phyloP scores from a whole-genome alignment of 2,888 invertebrate genomes.

The Amphipoea oculea region DNA sequence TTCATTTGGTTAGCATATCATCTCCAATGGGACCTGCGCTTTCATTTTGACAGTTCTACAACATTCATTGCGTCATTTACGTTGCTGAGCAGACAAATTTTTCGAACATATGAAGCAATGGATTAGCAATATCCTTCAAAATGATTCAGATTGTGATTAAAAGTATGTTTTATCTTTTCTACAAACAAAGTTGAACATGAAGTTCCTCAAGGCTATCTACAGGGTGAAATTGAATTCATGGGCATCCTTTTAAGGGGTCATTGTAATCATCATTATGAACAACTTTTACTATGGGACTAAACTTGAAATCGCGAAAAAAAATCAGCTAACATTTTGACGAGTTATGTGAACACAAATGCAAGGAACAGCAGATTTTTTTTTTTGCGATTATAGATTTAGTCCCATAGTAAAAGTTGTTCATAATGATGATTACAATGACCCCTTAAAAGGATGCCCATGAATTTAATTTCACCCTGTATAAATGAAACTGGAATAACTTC shows the following conservation, averaged over 20 bases:
- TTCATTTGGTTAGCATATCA: neutral
- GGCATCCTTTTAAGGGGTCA: too few relatives aligned
- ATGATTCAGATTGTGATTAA: neutral
- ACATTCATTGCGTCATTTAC: neutral
- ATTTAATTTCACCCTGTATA: too few relatives aligned
- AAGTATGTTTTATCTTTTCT: neutral
- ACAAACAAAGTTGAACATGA: neutral
- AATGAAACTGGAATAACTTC: conserved; percentile 11
- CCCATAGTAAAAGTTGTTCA: too few relatives aligned
- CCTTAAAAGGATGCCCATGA: too few relatives aligned
- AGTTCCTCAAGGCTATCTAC: neutral
- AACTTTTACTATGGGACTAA: too few relatives aligned
- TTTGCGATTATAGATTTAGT: too few relatives aligned
- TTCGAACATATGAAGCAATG: neutral
- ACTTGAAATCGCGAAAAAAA: too few relatives aligned
- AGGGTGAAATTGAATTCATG: neutral
- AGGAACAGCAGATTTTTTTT: too few relatives aligned
- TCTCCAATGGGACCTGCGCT: neutral
- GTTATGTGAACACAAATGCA: too few relatives aligned
- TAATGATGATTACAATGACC: too few relatives aligned
- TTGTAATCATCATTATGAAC: too few relatives aligned
- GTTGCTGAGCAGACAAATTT: neutral
- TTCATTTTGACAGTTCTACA: neutral
- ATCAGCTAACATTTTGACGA: too few relatives aligned
- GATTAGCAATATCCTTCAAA: neutral